Conservation (phyloP, 1,140 invertebrate species). For the Drosophila yakuba region DNA sequence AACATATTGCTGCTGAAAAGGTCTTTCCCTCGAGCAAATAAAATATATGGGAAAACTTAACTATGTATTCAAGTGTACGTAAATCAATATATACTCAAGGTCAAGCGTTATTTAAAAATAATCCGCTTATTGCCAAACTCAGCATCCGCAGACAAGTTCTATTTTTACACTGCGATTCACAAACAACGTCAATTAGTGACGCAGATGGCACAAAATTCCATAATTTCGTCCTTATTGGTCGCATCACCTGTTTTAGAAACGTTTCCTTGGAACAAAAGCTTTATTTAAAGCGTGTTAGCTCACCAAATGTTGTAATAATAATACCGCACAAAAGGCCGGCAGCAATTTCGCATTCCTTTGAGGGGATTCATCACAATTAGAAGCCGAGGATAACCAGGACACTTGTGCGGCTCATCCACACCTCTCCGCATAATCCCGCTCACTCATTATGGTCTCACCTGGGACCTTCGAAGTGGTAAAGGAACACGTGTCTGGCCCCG, state of each 20-base stretch:
- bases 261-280: neutral
- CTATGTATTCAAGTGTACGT: neutral
- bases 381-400: conserved; percentile 20
- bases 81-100: neutral
- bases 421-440: conserved; percentile 58
- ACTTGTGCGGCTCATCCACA: conserved; percentile 59
- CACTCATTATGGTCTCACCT: conserved; percentile 38
- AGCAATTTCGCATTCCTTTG: conserved; percentile 21
- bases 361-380: conserved; percentile 39
- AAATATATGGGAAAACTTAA: neutral
- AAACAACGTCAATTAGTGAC: neutral
- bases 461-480: conserved; percentile 6
- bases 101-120: neutral
- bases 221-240: neutral
- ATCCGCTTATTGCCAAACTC: too few species aligned
- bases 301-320: conserved; percentile 19
- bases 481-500: conserved; percentile 51
- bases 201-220: neutral
- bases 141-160: too few species aligned
- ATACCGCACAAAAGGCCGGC: neutral
- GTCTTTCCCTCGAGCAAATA: neutral
- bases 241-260: neutral
- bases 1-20: neutral
- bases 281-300: conserved; percentile 11
- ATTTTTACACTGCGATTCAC: too few species aligned